phyloP scores from a whole-genome alignment of 2,888 invertebrate genomes.

The Agriopis marginaria region DNA sequence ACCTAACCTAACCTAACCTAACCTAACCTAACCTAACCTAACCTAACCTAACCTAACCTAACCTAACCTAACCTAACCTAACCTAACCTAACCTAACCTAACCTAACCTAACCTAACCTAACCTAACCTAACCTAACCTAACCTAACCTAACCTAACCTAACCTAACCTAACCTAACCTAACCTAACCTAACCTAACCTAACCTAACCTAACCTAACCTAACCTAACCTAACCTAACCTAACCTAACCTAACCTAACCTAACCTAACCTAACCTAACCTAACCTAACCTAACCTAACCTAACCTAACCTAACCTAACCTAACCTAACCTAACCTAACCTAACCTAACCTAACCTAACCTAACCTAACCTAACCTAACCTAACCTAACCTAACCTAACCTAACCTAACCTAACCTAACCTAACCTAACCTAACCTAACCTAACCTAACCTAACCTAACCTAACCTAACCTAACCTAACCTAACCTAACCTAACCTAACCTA shows the following conservation, averaged over 20 bases:
- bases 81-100: too few species aligned
- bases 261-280: conserved; percentile 42
- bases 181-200: background rate
- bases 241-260: conserved; percentile 46
- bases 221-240: conserved; percentile 41
- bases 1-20: too few species aligned
- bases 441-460: too few species aligned
- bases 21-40: conserved; percentile 21
- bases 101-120: conserved; percentile 32
- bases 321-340: conserved; percentile 47
- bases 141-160: conserved; percentile 31
- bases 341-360: conserved; percentile 45
- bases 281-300: conserved; percentile 46
- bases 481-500: too few species aligned
- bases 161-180: conserved; percentile 8
- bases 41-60: conserved; percentile 43
- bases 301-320: conserved; percentile 47
- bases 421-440: too few species aligned
- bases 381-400: too few species aligned
- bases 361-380: too few species aligned
- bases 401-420: too few species aligned
- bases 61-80: conserved; percentile 36
- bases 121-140: conserved; percentile 42
- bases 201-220: background rate
- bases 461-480: too few species aligned